These are phyloP conservation scores for Halictus quadricinctus DNA, from an alignment of 2,888 invertebrate genomes.

Conservation along the genomic window DNA sequence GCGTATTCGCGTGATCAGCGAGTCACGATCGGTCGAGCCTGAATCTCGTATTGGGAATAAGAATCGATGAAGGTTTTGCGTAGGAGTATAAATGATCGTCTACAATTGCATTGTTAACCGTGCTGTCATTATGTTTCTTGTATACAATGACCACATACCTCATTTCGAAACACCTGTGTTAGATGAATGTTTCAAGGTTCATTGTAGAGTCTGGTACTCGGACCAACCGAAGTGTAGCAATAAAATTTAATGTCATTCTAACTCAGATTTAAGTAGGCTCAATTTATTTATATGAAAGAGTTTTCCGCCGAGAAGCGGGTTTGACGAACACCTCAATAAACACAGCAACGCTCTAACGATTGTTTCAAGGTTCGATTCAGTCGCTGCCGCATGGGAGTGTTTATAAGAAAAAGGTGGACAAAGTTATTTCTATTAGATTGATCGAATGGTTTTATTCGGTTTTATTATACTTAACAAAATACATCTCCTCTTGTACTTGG, in stretches of 20 bases:
- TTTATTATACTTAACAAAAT: neutral
- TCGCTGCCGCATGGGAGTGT: constrained; percentile 13
- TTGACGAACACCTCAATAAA: constrained; percentile 30
- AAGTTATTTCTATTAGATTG: neutral
- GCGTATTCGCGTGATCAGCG: constrained; percentile 1
- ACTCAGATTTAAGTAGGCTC: constrained; percentile 64
- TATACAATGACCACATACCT: constrained; percentile 47
- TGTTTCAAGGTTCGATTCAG: constrained; percentile 43
- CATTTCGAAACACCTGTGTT: constrained; percentile 20
- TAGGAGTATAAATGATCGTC: constrained; percentile 32
- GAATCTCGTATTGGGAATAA: constrained; percentile 2
- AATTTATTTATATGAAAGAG: constrained; percentile 70
- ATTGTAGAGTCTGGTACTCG: constrained; percentile 67
- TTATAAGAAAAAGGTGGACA: constrained; percentile 3
- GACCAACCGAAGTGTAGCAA: constrained; percentile 60
- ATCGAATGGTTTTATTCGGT: neutral
- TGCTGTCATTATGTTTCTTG: constrained; percentile 34
- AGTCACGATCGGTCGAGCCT: constrained; percentile 5
- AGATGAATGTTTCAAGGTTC: constrained; percentile 41
- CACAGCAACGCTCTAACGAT: constrained; percentile 44
- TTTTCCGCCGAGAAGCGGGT: constrained; percentile 23
- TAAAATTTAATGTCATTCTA: constrained; percentile 57
- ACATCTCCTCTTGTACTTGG: neutral
- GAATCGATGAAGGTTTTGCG: neutral
- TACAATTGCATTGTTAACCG: constrained; percentile 40